Conservation (phyloP, 1,140 invertebrate genomes). For the Hestina assimilis region DNA sequence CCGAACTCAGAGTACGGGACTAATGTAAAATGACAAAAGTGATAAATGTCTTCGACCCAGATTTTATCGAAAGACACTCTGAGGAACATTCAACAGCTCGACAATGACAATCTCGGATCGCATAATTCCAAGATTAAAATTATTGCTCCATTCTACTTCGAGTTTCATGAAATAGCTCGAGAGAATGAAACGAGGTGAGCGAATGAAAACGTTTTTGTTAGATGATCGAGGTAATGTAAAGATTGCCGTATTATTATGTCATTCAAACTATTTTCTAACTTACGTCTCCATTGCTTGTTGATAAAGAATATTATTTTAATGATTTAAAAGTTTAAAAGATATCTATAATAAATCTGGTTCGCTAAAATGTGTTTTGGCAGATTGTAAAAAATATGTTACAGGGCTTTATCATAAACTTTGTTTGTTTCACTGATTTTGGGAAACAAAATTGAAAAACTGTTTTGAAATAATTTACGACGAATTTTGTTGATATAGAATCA, state of each 20-base stretch:
- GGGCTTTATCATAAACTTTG: too few species aligned
- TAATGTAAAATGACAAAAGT: slow-evolving; percentile 22
- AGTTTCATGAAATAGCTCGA: slow-evolving; percentile 23
- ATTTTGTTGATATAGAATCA: too few species aligned
- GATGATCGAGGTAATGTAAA: slow-evolving; percentile 10
- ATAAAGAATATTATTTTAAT: neutral
- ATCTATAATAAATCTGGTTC: neutral
- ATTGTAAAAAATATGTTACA: too few species aligned
- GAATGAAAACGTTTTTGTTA: slow-evolving; percentile 20
- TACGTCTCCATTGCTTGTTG: neutral
- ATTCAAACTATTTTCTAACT: slow-evolving; percentile 2
- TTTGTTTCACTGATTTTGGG: too few species aligned
- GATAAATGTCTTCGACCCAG: slow-evolving; percentile 32
- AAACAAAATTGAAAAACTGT: too few species aligned
- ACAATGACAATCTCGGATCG: slow-evolving; percentile 38
- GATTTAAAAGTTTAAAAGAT: neutral
- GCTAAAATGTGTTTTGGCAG: too few species aligned
- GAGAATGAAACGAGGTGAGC: slow-evolving; percentile 20
- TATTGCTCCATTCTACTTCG: slow-evolving; percentile 34
- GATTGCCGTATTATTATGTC: neutral
- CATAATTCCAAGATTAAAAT: slow-evolving; percentile 45
- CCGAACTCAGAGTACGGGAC: neutral
- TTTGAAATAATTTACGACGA: too few species aligned
- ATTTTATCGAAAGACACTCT: slow-evolving; percentile 35
- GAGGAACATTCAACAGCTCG: slow-evolving; percentile 21